Percentiles rank a stretch among this genome's conserved stretches.
Conservation (phyloP, 2,113 vertebrate genomes). For the Pedionomus torquatus region DNA sequence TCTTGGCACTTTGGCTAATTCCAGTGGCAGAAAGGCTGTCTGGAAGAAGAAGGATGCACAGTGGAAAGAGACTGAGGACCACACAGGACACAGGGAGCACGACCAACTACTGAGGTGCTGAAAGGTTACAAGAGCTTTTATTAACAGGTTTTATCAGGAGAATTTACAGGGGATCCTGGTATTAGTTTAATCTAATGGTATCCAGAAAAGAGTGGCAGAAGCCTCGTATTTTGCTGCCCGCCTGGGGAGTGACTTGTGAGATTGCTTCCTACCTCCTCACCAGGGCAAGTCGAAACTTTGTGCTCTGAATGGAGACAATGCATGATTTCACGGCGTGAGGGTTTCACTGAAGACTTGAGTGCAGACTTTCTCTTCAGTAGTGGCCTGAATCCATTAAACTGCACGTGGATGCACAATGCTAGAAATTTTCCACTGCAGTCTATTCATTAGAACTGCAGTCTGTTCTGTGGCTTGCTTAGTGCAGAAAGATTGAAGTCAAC, state of each 20-base stretch:
- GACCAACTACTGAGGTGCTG: neutral
- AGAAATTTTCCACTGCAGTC: slow-evolving; percentile 13
- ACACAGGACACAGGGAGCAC: neutral
- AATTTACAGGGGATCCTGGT: neutral
- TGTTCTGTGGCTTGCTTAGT: neutral
- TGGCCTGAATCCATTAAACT: slow-evolving; percentile 19
- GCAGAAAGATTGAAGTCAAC: neutral
- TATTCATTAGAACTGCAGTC: neutral
- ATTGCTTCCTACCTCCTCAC: neutral
- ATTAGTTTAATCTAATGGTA: neutral
- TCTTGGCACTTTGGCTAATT: neutral
- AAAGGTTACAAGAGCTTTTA: neutral
- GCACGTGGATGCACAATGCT: neutral
- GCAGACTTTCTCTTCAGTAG: slow-evolving; percentile 17
- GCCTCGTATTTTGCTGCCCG: neutral
- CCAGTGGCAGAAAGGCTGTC: neutral
- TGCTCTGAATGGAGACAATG: neutral
- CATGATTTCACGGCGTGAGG: neutral
- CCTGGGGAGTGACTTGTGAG: neutral
- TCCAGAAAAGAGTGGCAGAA: neutral
- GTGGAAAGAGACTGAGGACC: neutral
- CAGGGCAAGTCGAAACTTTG: neutral
- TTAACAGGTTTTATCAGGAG: neutral
- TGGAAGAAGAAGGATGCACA: neutral
- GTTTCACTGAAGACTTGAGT: neutral